phyloP scores from a whole-genome alignment of 2,113 vertebrate species.

The Mellivora capensis region DNA sequence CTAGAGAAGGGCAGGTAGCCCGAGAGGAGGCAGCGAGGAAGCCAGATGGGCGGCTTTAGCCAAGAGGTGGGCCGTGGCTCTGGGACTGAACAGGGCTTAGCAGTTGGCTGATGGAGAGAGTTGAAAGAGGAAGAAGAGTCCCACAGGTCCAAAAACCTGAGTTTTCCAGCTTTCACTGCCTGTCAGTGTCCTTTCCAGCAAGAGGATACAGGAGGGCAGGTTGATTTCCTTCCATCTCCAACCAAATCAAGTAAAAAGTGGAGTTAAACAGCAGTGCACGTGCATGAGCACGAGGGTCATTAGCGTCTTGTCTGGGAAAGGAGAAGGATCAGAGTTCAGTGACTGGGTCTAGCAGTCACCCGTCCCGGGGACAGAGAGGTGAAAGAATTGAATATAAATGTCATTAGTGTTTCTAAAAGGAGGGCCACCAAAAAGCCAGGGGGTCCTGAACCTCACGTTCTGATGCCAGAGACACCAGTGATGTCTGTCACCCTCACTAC shows the following conservation, averaged over 20 bases:
- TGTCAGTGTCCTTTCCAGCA: not conserved
- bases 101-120: not conserved
- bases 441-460: not conserved
- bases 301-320: not conserved
- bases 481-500: not conserved
- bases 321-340: not conserved
- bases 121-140: not conserved
- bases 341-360: not conserved
- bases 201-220: not conserved
- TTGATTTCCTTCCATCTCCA: not conserved
- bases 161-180: not conserved
- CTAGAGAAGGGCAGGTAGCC: not conserved
- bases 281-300: fast-evolving
- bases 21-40: not conserved
- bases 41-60: not conserved
- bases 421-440: not conserved
- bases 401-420: not conserved
- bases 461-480: not conserved
- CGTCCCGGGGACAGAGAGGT: not conserved
- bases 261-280: fast-evolving
- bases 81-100: not conserved
- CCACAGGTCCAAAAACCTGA: not conserved
- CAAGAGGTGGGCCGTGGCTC: not conserved
- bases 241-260: not conserved
- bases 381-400: not conserved